Evolutionary conservation across 1,140 invertebrate genomes (phyloP).

Genomic region (Phymastichus coffea): DNA sequence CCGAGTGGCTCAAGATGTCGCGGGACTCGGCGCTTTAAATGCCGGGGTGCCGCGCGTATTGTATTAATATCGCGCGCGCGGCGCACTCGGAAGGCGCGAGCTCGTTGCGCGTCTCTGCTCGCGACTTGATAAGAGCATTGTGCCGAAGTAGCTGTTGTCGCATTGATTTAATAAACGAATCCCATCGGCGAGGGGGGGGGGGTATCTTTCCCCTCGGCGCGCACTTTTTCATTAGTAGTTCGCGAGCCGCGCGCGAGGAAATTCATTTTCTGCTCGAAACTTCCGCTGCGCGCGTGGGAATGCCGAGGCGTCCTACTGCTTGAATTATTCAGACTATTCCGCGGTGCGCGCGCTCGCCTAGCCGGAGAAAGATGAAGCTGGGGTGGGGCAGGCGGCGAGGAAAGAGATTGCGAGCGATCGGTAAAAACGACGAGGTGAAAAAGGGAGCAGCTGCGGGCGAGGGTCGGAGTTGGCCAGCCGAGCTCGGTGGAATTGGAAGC

Average conservation of each 20-base stretch:
- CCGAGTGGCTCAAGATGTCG: no score
- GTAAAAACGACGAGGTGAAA: not conserved
- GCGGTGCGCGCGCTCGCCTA: not conserved
- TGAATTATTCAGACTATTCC: constrained; percentile 17
- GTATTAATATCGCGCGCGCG: not conserved
- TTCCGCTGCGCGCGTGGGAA: not conserved
- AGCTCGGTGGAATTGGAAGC: not conserved
- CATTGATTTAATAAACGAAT: no score
- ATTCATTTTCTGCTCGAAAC: not conserved
- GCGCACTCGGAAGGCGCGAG: no score
- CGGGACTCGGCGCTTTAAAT: no score
- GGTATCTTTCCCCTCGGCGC: no score
- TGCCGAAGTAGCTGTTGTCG: no score
- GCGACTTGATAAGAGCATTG: not conserved
- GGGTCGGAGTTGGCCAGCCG: no score
- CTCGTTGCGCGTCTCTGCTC: not conserved
- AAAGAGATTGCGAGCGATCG: not conserved
- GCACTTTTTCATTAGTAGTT: no score
- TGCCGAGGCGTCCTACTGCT: no score
- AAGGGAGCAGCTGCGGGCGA: no score
- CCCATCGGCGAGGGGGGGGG: no score
- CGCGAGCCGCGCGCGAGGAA: not conserved
- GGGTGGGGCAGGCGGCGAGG: not conserved
- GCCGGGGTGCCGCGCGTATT: not conserved
- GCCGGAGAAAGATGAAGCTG: not conserved